Evolutionary conservation across 2,113 vertebrate species (phyloP).

Genomic region (Seriola dumerili): DNA sequence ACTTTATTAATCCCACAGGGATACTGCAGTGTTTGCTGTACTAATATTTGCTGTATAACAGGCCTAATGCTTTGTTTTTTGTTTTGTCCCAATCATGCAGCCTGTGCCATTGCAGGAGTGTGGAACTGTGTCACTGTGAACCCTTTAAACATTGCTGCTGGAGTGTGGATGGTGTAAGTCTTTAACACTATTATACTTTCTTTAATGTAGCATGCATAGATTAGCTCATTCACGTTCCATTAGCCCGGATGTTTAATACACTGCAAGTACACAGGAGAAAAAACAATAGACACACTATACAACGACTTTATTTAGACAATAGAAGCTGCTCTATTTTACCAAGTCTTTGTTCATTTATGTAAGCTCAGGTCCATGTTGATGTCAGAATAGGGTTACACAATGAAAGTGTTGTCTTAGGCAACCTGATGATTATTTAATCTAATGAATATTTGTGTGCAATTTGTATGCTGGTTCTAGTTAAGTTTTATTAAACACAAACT

Average conservation of each 20-base stretch:
- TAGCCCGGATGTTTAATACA: neutral
- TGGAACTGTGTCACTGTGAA: slow-evolving; percentile 96
- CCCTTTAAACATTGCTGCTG: slow-evolving; percentile 95
- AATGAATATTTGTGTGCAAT: neutral
- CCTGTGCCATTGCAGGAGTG: slow-evolving; percentile 91
- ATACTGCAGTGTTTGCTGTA: neutral
- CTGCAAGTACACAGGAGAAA: neutral
- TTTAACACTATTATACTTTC: neutral
- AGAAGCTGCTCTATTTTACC: neutral
- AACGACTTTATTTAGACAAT: neutral
- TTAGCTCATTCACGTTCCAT: neutral
- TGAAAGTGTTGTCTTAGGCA: no score
- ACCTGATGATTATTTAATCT: neutral
- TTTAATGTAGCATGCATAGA: neutral
- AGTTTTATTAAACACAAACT: no score
- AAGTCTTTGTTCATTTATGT: no score
- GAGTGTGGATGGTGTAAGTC: slow-evolving; percentile 99
- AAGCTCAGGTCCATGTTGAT: no score
- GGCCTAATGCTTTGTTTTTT: neutral
- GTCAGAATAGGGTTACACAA: no score
- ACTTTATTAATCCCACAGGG: no score
- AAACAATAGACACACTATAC: neutral
- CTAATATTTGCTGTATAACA: neutral
- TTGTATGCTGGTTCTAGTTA: no score
- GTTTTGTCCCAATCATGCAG: slow-evolving; percentile 72